Evolutionary conservation across 2,888 invertebrate species (phyloP).

Genomic region (Anaspis maculata): DNA sequence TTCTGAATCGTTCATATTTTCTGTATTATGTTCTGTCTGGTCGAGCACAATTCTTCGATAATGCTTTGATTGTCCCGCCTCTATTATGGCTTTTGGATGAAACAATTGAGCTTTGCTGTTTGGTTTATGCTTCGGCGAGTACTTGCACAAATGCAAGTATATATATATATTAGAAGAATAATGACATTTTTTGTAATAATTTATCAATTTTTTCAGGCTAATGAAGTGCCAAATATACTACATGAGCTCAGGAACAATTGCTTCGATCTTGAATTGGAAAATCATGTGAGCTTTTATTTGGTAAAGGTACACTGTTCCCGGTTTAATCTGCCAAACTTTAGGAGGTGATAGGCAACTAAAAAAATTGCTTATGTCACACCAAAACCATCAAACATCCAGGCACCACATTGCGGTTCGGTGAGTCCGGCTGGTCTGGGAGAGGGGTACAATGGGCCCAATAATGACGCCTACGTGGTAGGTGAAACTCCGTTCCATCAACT

Average conservation of each 20-base stretch:
- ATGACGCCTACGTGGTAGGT: too few relatives aligned
- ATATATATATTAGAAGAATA: neutral
- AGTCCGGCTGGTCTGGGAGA: too few relatives aligned
- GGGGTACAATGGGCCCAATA: too few relatives aligned
- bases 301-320: neutral
- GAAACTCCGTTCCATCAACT: too few relatives aligned
- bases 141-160: conserved; percentile 25
- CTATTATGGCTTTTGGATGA: conserved; percentile 26
- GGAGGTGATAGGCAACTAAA: too few relatives aligned
- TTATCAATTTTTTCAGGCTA: conserved; percentile 37
- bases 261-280: conserved; percentile 37
- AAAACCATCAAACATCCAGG: too few relatives aligned
- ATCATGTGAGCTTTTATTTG: conserved; percentile 28
- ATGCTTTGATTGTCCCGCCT: conserved; percentile 17
- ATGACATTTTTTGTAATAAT: too few relatives aligned
- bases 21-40: conserved; percentile 23
- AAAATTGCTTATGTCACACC: too few relatives aligned
- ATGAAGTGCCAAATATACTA: conserved; percentile 36
- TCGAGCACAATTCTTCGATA: conserved; percentile 7
- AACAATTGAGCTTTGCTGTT: conserved; percentile 23
- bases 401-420: too few relatives aligned
- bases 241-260: conserved; percentile 39
- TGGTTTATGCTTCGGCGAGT: conserved; percentile 23
- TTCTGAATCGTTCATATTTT: conserved; percentile 28
- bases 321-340: too few relatives aligned